Evolutionary conservation across 2,888 invertebrate species (phyloP), one percentile per base, ranked within the genome.

Genomic region (Hypselothyrea guttata): DNA sequence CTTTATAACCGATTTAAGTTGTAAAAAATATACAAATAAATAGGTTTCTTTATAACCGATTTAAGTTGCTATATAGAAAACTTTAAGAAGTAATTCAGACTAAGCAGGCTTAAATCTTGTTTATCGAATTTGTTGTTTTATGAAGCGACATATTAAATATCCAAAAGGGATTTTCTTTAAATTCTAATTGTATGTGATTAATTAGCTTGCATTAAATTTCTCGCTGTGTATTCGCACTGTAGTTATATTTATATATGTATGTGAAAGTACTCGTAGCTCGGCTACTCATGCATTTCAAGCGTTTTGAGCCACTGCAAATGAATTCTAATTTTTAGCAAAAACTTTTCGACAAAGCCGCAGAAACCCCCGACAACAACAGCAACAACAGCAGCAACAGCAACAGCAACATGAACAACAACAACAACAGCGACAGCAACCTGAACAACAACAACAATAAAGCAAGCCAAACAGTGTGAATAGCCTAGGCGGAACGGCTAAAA

Each of bases 251-350:
- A 22, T 22, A 22, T 22, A 22, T 31, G n/a, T 34, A 12, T 9
- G n/a, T 12, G 12, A 22, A 13, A 28, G 42, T 42, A 34, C 46
- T 22, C 42, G 38, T 49, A 15, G 38, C 33, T 28, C 46, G 42
- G 42, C 31, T 12, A 27, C 73, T 57, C 51, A 45, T 38, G 59
- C 44, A 58, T 65, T 65, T 46, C 22, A 22, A 22, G 71, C 69
- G 76, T 82, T 71, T 58, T 63, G 53, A 57, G 66, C 54, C 62
- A 52, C 59, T 74, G 66, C 60, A 82, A 79, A 79, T 82, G 79
- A 79, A 79, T 84, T 82, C 63, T 75, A 84, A 84, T 71, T 84
- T 84, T 67, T 81, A 61, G 56, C 55, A 33, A 54, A 78, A 82
- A 77, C 78, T 84, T 84, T 75, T 47, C 33, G 46, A 55, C 37